Evolutionary conservation across 1,140 invertebrate species (phyloP), one percentile per base, ranked within the genome.

Genomic region (Cataglyphis hispanica): DNA sequence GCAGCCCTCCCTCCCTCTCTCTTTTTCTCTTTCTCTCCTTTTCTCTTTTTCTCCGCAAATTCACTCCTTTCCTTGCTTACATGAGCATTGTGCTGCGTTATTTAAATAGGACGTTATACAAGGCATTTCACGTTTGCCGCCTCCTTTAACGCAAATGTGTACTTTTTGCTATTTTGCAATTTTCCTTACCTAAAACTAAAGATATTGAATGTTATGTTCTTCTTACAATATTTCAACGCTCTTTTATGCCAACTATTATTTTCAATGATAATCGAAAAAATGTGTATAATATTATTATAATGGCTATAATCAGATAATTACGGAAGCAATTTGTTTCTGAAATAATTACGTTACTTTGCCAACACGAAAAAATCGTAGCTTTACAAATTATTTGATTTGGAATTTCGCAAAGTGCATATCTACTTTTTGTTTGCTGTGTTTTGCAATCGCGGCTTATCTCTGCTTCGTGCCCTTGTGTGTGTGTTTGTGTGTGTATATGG

Each of bases 71-170:
- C 13, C 43, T 31, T 78, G 37, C 67, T 72, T 60, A n/a, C 67
- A 72, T 34, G 78, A 19, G 53, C 67, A 74, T 74, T 74, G 78
- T 83, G 31, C 61, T 34, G 56, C 53, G 40, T 83, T 83, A 83
- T 53, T 60, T 72, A 83, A 83, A 83, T 74, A 83, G 53, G 40
- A 74, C 53, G 25, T 81, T 81, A 16, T 67, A 72, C 67, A 34
- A 31, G 67, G 25, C 53, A 83, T 43, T 72, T 40, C 43, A 46
- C 19, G 10, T 27, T 34, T 40, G 25, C 7, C 19, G 31, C 53
- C 16, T 40, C 10, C 58, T 22, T 43, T 53, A 27, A 50, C 50
- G 22, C 56, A 80, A 69, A 80, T 80, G 53, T 58, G 40, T 74
- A 60, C 69, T 83, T 72, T 60, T 72, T 72, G 37, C 19, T 50